These are phyloP conservation scores for Motacilla alba DNA, from an alignment of 2,113 vertebrate species.

Conservation along the genomic window DNA sequence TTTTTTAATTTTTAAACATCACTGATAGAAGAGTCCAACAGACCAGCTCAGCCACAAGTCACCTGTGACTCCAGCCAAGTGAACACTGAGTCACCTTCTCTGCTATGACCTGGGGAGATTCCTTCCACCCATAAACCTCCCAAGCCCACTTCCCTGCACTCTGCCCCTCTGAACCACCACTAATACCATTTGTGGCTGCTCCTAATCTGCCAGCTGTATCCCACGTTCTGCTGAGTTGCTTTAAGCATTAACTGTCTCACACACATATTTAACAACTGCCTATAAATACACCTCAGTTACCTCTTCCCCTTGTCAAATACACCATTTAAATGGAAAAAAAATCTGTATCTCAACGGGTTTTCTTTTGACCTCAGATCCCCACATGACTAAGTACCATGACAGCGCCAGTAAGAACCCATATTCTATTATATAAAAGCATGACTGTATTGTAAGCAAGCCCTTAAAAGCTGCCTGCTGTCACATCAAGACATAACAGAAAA, in stretches of 20 bases:
- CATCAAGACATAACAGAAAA: background rate
- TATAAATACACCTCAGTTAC: background rate
- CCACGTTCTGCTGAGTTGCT: rapidly evolving
- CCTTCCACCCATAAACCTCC: background rate
- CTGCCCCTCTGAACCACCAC: background rate
- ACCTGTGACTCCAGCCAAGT: background rate
- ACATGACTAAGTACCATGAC: background rate
- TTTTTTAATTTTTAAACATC: background rate
- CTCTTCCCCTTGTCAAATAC: constrained; percentile 20
- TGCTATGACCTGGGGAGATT: background rate
- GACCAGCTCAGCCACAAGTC: background rate
- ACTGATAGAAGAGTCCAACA: background rate
- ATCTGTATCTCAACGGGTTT: background rate
- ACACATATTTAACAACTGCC: background rate
- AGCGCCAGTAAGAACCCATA: background rate
- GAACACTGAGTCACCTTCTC: background rate
- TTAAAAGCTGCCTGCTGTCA: background rate
- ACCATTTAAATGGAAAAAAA: background rate
- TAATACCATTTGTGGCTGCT: background rate
- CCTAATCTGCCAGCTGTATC: background rate
- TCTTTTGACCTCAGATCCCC: background rate
- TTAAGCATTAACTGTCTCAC: background rate
- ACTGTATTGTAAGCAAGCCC: background rate
- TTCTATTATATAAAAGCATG: background rate
- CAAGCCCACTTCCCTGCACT: background rate